Evolutionary conservation across 1,140 invertebrate species (phyloP).

Genomic region (Drosophila kepulauana): DNA sequence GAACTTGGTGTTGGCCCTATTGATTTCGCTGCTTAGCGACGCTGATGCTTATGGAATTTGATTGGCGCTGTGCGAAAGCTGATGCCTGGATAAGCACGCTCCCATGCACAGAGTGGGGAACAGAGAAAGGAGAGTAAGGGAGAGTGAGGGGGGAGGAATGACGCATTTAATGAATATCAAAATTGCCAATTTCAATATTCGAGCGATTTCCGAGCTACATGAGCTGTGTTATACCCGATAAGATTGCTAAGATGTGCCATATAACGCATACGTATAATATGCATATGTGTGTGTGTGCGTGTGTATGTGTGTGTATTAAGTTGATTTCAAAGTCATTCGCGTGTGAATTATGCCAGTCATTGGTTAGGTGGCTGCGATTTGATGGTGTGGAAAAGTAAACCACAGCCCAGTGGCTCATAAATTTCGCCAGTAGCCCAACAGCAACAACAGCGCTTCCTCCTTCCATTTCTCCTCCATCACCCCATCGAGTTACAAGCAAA

Average conservation of each 20-base stretch:
- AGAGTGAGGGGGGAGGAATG: background rate
- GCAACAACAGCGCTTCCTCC: conserved; percentile 7
- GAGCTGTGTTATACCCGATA: conserved; percentile 76
- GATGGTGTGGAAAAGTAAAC: conserved; percentile 80
- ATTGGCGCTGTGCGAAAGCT: conserved; percentile 59
- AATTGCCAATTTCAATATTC: conserved; percentile 81
- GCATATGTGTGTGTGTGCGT: background rate
- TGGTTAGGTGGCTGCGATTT: conserved; percentile 68
- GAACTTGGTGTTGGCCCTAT: conserved; percentile 26
- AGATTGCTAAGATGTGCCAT: conserved; percentile 70
- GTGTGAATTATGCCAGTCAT: conserved; percentile 80
- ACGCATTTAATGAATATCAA: conserved; percentile 79
- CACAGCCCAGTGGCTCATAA: conserved; percentile 64
- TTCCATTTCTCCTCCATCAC: background rate
- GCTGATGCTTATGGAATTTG: conserved; percentile 82
- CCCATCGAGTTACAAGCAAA: conserved; percentile 19
- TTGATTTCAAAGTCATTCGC: conserved; percentile 77
- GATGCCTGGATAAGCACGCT: conserved; percentile 78
- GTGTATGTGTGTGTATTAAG: conserved; percentile 45
- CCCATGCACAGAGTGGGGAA: conserved; percentile 49
- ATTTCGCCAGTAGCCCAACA: conserved; percentile 25
- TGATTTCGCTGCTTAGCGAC: conserved; percentile 72
- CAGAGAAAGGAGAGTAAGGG: no score
- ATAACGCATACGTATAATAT: conserved; percentile 39
- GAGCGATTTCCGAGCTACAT: conserved; percentile 76